A percentile compares a stretch with the other conserved stretches of the same genome.
phyloP scores from a whole-genome alignment of 1,140 invertebrate genomes.

The Gonatopus flavifemur region DNA sequence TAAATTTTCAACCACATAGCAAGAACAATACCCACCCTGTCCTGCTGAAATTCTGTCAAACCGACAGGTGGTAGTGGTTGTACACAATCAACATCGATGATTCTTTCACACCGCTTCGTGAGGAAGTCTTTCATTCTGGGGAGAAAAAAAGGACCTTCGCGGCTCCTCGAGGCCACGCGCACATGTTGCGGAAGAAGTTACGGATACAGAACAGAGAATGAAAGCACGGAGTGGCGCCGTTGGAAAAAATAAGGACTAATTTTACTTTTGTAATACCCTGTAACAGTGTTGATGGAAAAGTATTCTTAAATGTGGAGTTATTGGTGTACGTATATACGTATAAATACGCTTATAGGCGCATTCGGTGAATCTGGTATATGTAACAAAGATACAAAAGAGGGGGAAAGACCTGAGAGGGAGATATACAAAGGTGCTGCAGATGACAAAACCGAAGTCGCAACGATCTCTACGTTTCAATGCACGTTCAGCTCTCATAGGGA shows the following conservation, averaged over 20 bases:
- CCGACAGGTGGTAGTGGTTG: not conserved
- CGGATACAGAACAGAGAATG: conserved; percentile 6
- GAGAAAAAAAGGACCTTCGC: conserved; percentile 23
- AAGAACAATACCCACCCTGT: not conserved
- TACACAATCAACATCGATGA: not conserved
- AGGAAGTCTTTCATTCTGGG: not conserved
- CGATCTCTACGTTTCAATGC: conserved; percentile 21
- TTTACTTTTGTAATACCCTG: not conserved
- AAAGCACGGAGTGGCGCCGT: conserved; percentile 3
- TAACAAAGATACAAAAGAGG: too few species aligned
- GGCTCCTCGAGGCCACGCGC: conserved; percentile 4
- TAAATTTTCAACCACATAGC: conserved; percentile 1
- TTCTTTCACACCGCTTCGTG: conserved; percentile 5
- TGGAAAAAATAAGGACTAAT: not conserved
- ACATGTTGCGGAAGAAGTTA: conserved; percentile 21
- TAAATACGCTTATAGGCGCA: too few species aligned
- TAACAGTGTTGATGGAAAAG: not conserved
- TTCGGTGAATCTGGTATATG: too few species aligned
- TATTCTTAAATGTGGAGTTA: not conserved
- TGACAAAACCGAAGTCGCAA: conserved; percentile 23
- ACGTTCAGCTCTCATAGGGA: conserved; percentile 19
- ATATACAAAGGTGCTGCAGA: conserved; percentile 19
- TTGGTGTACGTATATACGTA: too few species aligned
- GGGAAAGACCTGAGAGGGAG: conserved; percentile 8
- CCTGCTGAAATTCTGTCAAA: not conserved